phyloP scores from a whole-genome alignment of 1,140 invertebrate species.

The Anagrus nilaparvatae region DNA sequence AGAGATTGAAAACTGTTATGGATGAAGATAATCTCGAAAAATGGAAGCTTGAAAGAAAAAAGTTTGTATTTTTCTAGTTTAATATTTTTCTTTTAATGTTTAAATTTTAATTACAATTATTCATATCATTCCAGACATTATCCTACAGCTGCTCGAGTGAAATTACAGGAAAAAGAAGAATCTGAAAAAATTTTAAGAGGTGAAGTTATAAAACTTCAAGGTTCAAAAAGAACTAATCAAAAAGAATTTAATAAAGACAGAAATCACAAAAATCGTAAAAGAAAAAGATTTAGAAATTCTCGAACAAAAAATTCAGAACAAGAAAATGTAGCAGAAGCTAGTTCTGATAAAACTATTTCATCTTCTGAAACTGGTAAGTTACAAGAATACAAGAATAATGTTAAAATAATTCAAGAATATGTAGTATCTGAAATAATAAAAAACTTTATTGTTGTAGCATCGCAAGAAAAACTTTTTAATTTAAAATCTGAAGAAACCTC shows the following conservation, averaged over 20 bases:
- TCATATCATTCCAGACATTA: constrained; percentile 39
- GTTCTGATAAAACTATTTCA: no score
- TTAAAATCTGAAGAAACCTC: background rate
- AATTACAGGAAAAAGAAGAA: constrained; percentile 48
- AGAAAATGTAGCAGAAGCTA: no score
- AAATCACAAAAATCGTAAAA: no score
- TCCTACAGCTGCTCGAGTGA: constrained; percentile 62
- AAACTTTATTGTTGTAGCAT: background rate
- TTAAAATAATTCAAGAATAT: background rate
- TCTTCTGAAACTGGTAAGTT: no score
- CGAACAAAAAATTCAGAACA: background rate
- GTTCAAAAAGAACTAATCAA: background rate
- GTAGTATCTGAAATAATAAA: background rate
- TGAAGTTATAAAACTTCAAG: constrained; percentile 48
- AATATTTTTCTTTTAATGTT: constrained; percentile 1
- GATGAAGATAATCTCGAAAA: constrained; percentile 70
- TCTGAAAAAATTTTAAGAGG: constrained; percentile 58
- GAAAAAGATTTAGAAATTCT: constrained; percentile 4
- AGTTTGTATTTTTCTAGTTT: constrained; percentile 29
- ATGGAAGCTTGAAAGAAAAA: constrained; percentile 71
- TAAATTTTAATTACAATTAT: background rate
- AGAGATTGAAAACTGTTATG: constrained; percentile 60
- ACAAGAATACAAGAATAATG: no score
- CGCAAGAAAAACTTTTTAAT: no score
- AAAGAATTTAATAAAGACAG: no score